phyloP scores from a whole-genome alignment of 1,140 invertebrate species.

The Drosophila watanabei region DNA sequence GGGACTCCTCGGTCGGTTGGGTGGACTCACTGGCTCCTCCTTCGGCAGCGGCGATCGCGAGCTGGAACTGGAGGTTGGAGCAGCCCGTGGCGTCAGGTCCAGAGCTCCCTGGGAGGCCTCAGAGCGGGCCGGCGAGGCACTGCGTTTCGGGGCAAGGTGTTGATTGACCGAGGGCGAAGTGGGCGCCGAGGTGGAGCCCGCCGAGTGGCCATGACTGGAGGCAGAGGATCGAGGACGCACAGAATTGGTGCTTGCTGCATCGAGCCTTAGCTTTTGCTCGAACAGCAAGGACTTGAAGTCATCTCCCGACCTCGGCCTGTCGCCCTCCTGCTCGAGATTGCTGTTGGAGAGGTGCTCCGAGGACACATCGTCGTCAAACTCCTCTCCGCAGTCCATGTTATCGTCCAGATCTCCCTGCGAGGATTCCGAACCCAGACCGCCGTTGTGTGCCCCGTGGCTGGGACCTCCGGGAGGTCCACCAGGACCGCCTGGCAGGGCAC shows the following conservation, averaged over 20 bases:
- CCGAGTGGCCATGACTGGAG: constrained; percentile 70
- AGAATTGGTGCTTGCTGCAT: constrained; percentile 67
- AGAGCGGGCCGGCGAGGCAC: constrained; percentile 79
- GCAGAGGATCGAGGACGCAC: constrained; percentile 62
- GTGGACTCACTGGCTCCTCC: constrained; percentile 54
- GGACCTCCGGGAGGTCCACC: constrained; percentile 51
- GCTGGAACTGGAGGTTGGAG: constrained; percentile 33
- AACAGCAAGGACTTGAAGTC: constrained; percentile 81
- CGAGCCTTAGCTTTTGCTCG: constrained; percentile 81
- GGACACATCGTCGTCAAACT: constrained; percentile 82
- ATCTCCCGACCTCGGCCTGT: constrained; percentile 73
- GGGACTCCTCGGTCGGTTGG: constrained; percentile 51
- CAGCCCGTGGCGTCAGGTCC: constrained; percentile 87
- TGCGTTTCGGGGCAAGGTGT: constrained; percentile 38
- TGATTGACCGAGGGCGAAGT: constrained; percentile 58
- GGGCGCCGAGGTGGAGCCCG: constrained; percentile 70
- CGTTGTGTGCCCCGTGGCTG: constrained; percentile 65
- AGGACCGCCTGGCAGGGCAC: constrained; percentile 86
- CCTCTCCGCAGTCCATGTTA: constrained; percentile 87
- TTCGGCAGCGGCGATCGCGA: constrained; percentile 51
- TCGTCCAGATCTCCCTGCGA: constrained; percentile 89
- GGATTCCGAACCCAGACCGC: constrained; percentile 81
- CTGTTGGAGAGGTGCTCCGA: constrained; percentile 78
- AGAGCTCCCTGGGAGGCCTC: constrained; percentile 87
- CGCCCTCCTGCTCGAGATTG: constrained; percentile 57